Evolutionary conservation across 1,140 invertebrate genomes (phyloP).

Genomic region (Scaptomyza graminum): DNA sequence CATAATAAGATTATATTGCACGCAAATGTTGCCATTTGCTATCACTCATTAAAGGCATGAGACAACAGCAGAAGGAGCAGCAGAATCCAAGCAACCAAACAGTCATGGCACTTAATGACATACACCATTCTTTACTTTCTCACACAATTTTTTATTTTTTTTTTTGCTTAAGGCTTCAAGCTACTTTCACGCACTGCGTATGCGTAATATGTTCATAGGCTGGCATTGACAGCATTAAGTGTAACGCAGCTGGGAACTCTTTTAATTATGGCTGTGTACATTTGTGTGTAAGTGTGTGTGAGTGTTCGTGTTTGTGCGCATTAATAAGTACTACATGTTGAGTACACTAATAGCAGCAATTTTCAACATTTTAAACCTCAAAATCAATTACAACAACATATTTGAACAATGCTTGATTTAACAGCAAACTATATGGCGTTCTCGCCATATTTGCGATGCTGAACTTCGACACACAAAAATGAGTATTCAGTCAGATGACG

Average conservation of each 20-base stretch:
- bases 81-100: not conserved
- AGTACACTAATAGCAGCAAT: slow-evolving; percentile 36
- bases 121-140: slow-evolving; percentile 19
- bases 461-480: slow-evolving; percentile 11
- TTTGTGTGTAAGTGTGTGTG: not conserved
- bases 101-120: slow-evolving; percentile 48
- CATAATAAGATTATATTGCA: slow-evolving; percentile 76
- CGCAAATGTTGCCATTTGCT: slow-evolving; percentile 65
- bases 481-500: slow-evolving; percentile 28
- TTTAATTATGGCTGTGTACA: not conserved
- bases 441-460: slow-evolving; percentile 12
- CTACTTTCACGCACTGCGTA: slow-evolving; percentile 40
- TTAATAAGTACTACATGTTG: slow-evolving; percentile 12
- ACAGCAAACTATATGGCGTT: slow-evolving; percentile 22
- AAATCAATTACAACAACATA: slow-evolving; percentile 1
- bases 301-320: not conserved
- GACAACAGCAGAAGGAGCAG: slow-evolving; percentile 19
- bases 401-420: slow-evolving; percentile 19
- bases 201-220: slow-evolving; percentile 39
- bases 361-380: slow-evolving; percentile 8
- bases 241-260: slow-evolving; percentile 11
- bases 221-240: slow-evolving; percentile 31
- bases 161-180: slow-evolving; percentile 26
- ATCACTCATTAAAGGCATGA: slow-evolving; percentile 61
- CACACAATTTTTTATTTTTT: not conserved